Base-by-base conservation (phyloP, 2,888 invertebrate species). In the Litoditis marina region DNA sequence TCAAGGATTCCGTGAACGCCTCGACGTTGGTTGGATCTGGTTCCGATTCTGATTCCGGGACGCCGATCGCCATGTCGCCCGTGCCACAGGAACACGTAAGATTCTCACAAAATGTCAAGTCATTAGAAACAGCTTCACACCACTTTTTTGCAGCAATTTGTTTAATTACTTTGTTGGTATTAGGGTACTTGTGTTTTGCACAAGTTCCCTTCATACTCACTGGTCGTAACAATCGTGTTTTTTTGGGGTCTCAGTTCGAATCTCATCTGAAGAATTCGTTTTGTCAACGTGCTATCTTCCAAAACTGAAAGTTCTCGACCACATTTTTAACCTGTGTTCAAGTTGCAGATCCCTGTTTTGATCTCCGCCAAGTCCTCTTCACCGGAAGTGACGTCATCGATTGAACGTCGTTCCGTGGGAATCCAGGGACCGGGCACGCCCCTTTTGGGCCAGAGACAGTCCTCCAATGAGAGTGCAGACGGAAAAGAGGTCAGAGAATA, bases 401-500 rank as follows among this genome's bases (percentile, higher is more conserved):
- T 28, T 7, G 52, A 52, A 42, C 51, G 47, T 8, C 46, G 60
- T 7, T 60, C 60, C n/a, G 42, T 60, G n/a, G 60, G 60, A 7
- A 31, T 52, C 30, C 60, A 60, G 28, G 52, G 60, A 13, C 60
- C 60, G 6, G 60, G 52, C n/a, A 60, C 52, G n/a, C 60, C 60
- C 16, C 60, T 60, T 19, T 60, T 42, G 13, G 31, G 30, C 3
- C 16, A 28, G 1, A 52, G 39, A 31, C 31, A 13, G n/a, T 27
- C 27, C n/a, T 30, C 51, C 8, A 25, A 44, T 7, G n/a, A n/a
- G n/a, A n/a, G n/a, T n/a, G n/a, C n/a, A 6, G 42, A 42, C 19
- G 42, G 19, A 42, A 19, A 6, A 19, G 42, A 42, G 42, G 42
- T 42, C 16, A 42, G 11, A 42, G n/a, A n/a, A n/a, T n/a, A n/a